Percentiles rank a stretch among this genome's conserved stretches.
Evolutionary conservation across 2,113 vertebrate species (phyloP).

Genomic region (Mastomys coucha): DNA sequence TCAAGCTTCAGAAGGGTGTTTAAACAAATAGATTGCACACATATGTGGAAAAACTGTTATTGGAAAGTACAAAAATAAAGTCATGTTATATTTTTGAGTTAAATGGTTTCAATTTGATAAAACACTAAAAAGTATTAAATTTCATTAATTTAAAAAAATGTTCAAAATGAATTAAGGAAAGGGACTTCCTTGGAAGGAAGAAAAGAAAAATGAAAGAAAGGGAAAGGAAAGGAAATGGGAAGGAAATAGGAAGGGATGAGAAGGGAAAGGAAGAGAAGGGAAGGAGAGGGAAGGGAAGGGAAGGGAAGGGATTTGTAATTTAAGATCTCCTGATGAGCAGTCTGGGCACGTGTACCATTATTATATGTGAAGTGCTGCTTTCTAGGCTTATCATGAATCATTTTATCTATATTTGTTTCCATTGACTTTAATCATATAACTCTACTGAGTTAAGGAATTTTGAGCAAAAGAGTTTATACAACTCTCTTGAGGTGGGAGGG

Average conservation of each 20-base stretch:
- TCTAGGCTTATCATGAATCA: not conserved
- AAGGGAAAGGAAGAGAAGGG: not conserved
- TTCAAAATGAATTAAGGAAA: not conserved
- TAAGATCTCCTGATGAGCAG: not conserved
- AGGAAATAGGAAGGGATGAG: fast-evolving
- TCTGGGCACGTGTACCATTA: not conserved
- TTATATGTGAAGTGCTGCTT: not conserved
- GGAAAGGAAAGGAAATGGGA: not conserved
- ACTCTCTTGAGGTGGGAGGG: not conserved
- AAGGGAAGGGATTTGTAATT: not conserved
- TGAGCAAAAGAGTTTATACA: not conserved
- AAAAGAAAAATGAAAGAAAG: too few species aligned
- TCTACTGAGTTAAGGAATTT: too few species aligned
- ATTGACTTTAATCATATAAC: not conserved
- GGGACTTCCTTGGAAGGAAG: not conserved
- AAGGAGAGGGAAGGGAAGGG: not conserved
- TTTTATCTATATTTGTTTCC: not conserved
- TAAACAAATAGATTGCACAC: not conserved
- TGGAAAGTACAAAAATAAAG: not conserved
- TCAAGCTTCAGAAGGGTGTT: not conserved
- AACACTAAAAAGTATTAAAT: not conserved
- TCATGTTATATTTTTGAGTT: not conserved
- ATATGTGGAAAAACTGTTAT: not conserved
- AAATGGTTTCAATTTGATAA: not conserved
- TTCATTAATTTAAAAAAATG: not conserved